These are phyloP conservation scores for Pocillopora meandrina DNA, from an alignment of 92 coral and sea anemone species.

Conservation along the genomic window DNA sequence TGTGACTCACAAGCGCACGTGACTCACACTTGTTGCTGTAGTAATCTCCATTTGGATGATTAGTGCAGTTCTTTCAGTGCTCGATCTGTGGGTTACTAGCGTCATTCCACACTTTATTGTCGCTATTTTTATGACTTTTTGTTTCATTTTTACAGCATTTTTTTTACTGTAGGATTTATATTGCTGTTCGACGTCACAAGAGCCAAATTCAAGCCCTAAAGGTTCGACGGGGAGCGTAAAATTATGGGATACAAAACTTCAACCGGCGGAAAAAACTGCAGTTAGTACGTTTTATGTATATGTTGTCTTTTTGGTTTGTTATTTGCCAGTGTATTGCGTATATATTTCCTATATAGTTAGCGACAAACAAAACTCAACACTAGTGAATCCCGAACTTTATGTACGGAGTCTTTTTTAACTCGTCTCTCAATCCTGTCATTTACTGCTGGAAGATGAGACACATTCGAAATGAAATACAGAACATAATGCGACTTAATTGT, in stretches of 20 bases:
- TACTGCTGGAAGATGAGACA: constrained; percentile 24
- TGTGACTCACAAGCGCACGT: too few relatives aligned
- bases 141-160: too few relatives aligned
- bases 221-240: background rate
- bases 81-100: too few relatives aligned
- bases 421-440: constrained; percentile 9
- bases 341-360: background rate
- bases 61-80: too few relatives aligned
- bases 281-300: background rate
- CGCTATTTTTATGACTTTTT: too few relatives aligned
- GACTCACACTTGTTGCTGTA: too few relatives aligned
- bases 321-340: background rate
- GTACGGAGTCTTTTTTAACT: background rate
- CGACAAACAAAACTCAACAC: background rate
- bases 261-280: background rate
- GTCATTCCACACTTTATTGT: too few relatives aligned
- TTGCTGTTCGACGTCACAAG: too few relatives aligned
- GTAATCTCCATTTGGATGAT: too few relatives aligned
- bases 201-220: too few relatives aligned
- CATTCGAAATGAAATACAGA: background rate
- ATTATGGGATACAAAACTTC: background rate
- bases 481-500: background rate
- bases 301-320: constrained; percentile 3
- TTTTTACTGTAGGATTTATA: too few relatives aligned
- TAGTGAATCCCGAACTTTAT: background rate